Conservation (phyloP, 2,797 vertebrate genomes). For the Poecile montanus region DNA sequence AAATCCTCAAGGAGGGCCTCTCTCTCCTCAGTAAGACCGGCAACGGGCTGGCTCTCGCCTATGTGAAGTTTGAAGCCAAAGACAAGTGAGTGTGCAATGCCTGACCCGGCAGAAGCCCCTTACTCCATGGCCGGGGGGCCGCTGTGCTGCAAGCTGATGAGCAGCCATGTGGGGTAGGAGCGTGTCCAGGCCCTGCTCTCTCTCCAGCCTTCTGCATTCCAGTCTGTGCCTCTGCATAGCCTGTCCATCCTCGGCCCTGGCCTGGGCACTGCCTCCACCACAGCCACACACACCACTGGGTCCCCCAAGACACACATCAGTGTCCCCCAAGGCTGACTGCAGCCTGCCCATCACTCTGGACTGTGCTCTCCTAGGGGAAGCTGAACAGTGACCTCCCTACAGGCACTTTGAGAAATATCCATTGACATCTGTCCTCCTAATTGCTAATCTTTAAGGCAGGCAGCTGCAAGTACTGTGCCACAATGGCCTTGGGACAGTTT, state of each 20-base stretch:
- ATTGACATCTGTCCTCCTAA: not conserved
- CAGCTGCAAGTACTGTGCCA: not conserved
- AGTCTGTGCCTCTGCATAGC: not conserved
- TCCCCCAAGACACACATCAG: too few species aligned
- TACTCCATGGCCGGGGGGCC: accelerated
- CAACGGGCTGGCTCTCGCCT: slow-evolving; percentile 87
- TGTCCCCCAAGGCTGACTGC: not conserved
- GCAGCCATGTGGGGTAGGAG: accelerated
- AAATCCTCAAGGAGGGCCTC: slow-evolving; percentile 80
- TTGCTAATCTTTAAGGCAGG: not conserved
- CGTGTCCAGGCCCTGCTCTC: not conserved
- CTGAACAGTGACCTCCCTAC: not conserved
- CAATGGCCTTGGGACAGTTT: not conserved
- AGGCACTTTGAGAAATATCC: not conserved
- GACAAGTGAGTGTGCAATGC: slow-evolving; percentile 77
- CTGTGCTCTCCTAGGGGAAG: not conserved
- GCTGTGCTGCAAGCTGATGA: accelerated
- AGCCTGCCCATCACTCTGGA: accelerated
- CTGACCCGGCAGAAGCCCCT: not conserved
- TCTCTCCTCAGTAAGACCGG: slow-evolving; percentile 87
- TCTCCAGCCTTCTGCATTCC: not conserved
- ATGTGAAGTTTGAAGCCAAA: slow-evolving; percentile 84
- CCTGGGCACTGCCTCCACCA: not conserved
- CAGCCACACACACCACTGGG: accelerated
- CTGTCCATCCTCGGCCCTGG: not conserved